Percentiles rank a stretch among this genome's conserved stretches.
Evolutionary conservation across 2,113 vertebrate genomes (phyloP).

Genomic region (Hylia prasina): DNA sequence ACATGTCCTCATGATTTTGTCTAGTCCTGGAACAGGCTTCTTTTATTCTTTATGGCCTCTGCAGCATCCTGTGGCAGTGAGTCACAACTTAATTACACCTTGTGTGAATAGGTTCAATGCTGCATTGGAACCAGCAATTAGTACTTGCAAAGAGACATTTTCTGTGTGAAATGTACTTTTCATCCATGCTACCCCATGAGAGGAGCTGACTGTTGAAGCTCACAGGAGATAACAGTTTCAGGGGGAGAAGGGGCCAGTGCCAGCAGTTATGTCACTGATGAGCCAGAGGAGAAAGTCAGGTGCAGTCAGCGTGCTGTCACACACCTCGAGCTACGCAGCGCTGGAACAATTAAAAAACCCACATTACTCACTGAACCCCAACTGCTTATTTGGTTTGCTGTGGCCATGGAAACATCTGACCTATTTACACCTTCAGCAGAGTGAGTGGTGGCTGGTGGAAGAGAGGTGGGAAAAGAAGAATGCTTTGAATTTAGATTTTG

Average conservation of each 20-base stretch:
- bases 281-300: background rate
- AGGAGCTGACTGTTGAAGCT: slow-evolving; percentile 3
- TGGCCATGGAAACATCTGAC: slow-evolving; percentile 27
- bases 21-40: background rate
- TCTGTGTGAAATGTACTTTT: slow-evolving; percentile 16
- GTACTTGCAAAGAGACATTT: background rate
- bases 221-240: background rate
- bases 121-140: background rate
- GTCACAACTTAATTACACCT: slow-evolving; percentile 50
- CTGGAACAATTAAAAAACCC: background rate
- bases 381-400: background rate
- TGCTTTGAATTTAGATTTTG: background rate
- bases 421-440: background rate
- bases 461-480: background rate
- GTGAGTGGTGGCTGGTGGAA: background rate
- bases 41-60: slow-evolving; percentile 1
- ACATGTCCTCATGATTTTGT: background rate
- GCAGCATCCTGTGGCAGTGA: slow-evolving; percentile 35
- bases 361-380: background rate
- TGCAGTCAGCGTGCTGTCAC: background rate
- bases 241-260: background rate
- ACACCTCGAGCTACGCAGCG: background rate
- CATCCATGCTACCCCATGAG: background rate
- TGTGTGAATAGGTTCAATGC: slow-evolving; percentile 3
- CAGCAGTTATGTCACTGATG: accelerated